Conservation (phyloP, 2,888 invertebrate genomes). For the Molorchus minor region DNA sequence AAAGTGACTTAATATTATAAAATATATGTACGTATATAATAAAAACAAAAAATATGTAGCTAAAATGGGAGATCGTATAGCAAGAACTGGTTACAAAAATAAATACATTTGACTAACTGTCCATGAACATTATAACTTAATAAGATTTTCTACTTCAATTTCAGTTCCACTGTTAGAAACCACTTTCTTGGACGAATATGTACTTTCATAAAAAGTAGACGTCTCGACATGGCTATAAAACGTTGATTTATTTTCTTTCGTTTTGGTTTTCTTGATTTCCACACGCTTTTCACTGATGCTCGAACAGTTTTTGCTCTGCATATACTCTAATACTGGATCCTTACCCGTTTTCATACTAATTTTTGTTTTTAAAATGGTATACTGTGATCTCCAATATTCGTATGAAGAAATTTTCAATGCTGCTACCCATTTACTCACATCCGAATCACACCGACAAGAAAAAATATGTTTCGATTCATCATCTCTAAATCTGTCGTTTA, state of each 20-base stretch:
- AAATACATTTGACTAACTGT: slow-evolving; percentile 12
- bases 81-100: slow-evolving; percentile 6
- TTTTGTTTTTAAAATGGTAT: slow-evolving; percentile 72
- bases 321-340: slow-evolving; percentile 61
- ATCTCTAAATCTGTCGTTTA: slow-evolving; percentile 68
- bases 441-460: slow-evolving; percentile 74
- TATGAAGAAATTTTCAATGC: slow-evolving; percentile 76
- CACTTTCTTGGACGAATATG: slow-evolving; percentile 39
- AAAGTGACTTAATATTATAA: too few species aligned
- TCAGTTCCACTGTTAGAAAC: slow-evolving; percentile 35
- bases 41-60: too few species aligned
- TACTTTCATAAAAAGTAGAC: slow-evolving; percentile 44
- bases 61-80: slow-evolving; percentile 15
- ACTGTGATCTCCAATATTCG: slow-evolving; percentile 73
- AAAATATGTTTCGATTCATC: slow-evolving; percentile 70
- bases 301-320: slow-evolving; percentile 49
- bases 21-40: too few species aligned
- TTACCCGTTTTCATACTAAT: slow-evolving; percentile 75
- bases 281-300: slow-evolving; percentile 36
- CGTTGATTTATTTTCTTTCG: slow-evolving; percentile 52
- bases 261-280: slow-evolving; percentile 49
- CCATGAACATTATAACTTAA: slow-evolving; percentile 44
- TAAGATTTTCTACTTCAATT: slow-evolving; percentile 50
- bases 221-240: slow-evolving; percentile 56
- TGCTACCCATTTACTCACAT: slow-evolving; percentile 77